These are phyloP conservation scores for Trissonchulus sp. DNA, from an alignment of 2,888 invertebrate species.

Conservation along the genomic window DNA sequence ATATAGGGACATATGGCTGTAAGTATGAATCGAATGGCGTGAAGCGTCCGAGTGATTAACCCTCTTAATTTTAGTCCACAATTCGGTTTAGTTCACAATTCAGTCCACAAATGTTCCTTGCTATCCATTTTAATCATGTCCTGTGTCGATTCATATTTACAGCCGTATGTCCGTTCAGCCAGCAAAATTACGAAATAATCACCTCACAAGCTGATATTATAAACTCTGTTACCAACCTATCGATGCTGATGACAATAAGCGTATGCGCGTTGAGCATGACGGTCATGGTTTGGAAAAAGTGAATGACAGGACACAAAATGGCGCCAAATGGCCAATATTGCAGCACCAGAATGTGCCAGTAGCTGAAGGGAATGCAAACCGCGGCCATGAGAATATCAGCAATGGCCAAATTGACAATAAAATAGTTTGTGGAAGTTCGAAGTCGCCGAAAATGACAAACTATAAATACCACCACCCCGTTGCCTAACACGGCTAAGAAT, in stretches of 20 bases:
- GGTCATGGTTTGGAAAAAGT: constrained; percentile 53
- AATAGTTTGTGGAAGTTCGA: constrained; percentile 55
- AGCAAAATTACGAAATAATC: too few species aligned
- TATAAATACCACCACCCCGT: constrained; percentile 46
- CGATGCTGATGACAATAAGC: constrained; percentile 54
- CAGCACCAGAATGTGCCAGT: constrained; percentile 54
- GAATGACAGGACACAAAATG: constrained; percentile 53
- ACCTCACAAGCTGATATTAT: too few species aligned
- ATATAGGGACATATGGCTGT: too few species aligned
- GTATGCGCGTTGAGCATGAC: constrained; percentile 56
- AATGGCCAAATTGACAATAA: constrained; percentile 54
- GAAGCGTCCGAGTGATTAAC: too few species aligned
- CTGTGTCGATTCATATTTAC: too few species aligned
- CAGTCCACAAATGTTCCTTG: too few species aligned
- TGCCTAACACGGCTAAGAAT: constrained; percentile 36
- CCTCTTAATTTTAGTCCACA: too few species aligned
- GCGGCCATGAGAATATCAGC: constrained; percentile 55
- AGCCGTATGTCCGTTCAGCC: too few species aligned
- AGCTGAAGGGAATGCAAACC: constrained; percentile 56
- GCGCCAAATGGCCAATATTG: constrained; percentile 56
- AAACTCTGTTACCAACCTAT: too few species aligned
- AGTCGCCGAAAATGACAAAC: constrained; percentile 45
- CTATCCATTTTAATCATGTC: too few species aligned
- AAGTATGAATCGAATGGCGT: too few species aligned
- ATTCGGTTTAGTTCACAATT: too few species aligned